Conservation (phyloP, 2,797 vertebrate species). For the Nothura maculosa region DNA sequence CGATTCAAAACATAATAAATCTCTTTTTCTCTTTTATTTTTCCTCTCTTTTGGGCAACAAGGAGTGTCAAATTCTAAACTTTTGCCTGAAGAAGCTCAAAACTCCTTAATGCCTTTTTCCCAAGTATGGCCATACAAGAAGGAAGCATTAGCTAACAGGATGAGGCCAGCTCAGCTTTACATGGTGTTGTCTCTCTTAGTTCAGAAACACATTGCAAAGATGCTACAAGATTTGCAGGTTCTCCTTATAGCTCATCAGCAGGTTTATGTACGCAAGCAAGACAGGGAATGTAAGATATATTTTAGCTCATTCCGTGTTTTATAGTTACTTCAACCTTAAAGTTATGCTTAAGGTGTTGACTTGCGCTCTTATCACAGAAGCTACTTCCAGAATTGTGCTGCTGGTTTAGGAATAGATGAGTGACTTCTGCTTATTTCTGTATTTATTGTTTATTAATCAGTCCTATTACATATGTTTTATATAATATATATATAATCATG, state of each 20-base stretch:
- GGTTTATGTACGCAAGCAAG: background rate
- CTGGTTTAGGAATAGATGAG: background rate
- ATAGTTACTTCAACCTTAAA: background rate
- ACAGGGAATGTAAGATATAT: background rate
- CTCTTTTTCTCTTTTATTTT: slow-evolving; percentile 26
- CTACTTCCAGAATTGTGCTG: background rate
- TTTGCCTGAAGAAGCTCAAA: slow-evolving; percentile 34
- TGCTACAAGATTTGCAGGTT: background rate
- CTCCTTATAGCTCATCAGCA: background rate
- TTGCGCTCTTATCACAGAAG: background rate
- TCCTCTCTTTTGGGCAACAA: slow-evolving; percentile 36
- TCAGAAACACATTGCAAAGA: background rate
- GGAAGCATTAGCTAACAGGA: background rate
- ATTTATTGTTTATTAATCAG: background rate
- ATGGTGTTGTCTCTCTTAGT: background rate
- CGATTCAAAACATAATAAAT: slow-evolving; percentile 62
- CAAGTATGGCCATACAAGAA: background rate
- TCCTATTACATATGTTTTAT: background rate
- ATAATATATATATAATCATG: background rate
- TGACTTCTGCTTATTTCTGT: background rate
- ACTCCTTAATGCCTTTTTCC: background rate
- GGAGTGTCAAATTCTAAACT: slow-evolving; percentile 28
- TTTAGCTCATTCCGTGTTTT: background rate
- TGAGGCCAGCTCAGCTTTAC: background rate
- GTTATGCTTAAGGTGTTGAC: background rate